Base-by-base conservation (phyloP, 2,888 invertebrate genomes). In the Diploptera punctata region DNA sequence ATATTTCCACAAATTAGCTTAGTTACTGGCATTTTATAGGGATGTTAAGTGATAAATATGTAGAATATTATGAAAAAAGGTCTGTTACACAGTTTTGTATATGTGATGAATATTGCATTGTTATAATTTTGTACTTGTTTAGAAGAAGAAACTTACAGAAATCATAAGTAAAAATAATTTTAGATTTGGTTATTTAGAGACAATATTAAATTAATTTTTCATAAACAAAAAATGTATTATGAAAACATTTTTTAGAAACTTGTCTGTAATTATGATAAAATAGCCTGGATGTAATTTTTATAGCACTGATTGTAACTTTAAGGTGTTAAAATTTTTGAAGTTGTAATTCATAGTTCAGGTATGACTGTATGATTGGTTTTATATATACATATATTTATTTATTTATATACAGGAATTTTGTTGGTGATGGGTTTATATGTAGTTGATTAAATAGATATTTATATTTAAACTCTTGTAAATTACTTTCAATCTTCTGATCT, bases 341-440 rank as follows among this genome's bases (percentile, higher is more conserved):
- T 47, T 47, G 47, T 52, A 24, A 21, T 52, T 18, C 52, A 52
- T 52, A 52, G 52, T 21, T 52, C 57, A n/a, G 57, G 16, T 29
- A 29, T 57, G 57, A 52, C 24, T 52, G 52, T 52, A 24, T 52
- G 52, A 52, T 52, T 52, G 52, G 52, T 21, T 52, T 52, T 52
- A 52, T 52, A 52, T 52, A 24, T 52, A 24, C 21, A 52, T 21
- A 52, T 52, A 52, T 52, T 21, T 52, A 47, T 52, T 52, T 52
- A 52, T 52, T 52, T 52, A 52, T 52, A 52, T 52, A 24, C 21
- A 52, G 52, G 52, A 52, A 52, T 52, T 52, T 52, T 52, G 52
- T 52, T 52, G 52, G 52, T 52, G 52, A 52, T 52, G 52, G 52
- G 52, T 52, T 52, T 52, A 52, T 52, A 52, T 24, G 52, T 52